These are phyloP conservation scores for Lota lota DNA, from an alignment of 2,113 vertebrate genomes.

Conservation along the genomic window DNA sequence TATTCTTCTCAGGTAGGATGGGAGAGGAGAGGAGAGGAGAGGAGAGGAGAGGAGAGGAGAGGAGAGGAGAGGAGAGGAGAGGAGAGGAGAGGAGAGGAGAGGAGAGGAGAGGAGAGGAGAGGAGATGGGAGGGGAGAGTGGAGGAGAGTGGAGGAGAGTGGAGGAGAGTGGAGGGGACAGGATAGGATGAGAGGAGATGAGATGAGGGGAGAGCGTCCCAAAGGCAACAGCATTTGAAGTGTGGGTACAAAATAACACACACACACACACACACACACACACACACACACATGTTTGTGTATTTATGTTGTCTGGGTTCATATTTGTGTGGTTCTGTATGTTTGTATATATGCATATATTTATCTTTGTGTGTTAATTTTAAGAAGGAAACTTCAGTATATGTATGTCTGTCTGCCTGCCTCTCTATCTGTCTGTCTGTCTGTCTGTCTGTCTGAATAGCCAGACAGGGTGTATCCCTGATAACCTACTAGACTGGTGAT, in stretches of 20 bases:
- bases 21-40: not conserved
- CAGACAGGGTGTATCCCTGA: constrained; percentile 40
- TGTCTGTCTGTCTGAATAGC: constrained; percentile 20
- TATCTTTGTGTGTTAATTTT: not conserved
- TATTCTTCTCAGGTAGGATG: too few relatives aligned
- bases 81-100: too few relatives aligned
- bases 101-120: too few relatives aligned
- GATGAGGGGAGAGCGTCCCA: not conserved
- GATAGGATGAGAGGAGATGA: not conserved
- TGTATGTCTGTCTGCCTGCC: not conserved
- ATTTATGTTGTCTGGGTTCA: not conserved
- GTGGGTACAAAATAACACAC: not conserved
- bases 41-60: too few relatives aligned
- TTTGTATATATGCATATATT: constrained; percentile 4
- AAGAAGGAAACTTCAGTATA: not conserved
- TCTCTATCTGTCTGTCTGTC: not conserved
- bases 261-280: too few relatives aligned
- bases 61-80: too few relatives aligned
- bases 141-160: too few relatives aligned
- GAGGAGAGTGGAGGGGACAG: too few relatives aligned
- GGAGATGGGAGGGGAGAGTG: too few relatives aligned
- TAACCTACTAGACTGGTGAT: constrained; percentile 21
- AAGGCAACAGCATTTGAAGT: not conserved
- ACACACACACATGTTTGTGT: not conserved
- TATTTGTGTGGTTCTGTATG: not conserved